A percentile compares a stretch with the other conserved stretches of the same genome.
phyloP scores from a whole-genome alignment of 2,888 invertebrate species.

The Plutella xylostella region DNA sequence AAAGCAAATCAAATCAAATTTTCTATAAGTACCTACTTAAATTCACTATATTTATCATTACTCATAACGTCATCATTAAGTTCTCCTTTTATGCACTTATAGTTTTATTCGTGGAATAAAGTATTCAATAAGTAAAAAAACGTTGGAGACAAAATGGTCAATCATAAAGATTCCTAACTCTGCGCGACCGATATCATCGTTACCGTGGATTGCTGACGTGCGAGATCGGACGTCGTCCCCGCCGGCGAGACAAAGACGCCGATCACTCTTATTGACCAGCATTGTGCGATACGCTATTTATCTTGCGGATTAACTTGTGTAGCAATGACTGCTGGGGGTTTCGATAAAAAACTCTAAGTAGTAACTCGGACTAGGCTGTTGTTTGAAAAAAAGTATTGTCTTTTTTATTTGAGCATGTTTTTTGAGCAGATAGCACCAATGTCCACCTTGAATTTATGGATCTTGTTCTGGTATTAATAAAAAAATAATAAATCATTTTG shows the following conservation, averaged over 20 bases:
- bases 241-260: slow-evolving; percentile 52
- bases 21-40: background rate
- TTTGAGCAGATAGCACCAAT: too few species aligned
- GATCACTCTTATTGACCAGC: slow-evolving; percentile 44
- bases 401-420: too few species aligned
- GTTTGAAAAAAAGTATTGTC: too few species aligned
- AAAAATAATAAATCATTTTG: too few species aligned
- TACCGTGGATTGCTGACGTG: slow-evolving; percentile 50
- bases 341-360: too few species aligned
- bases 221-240: slow-evolving; percentile 37
- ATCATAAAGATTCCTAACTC: background rate
- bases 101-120: background rate
- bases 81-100: background rate
- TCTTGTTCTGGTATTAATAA: too few species aligned
- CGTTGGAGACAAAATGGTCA: background rate
- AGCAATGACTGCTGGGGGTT: background rate
- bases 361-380: too few species aligned
- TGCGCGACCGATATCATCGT: background rate
- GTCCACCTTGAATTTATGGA: too few species aligned
- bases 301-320: slow-evolving; percentile 61
- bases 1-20: too few species aligned
- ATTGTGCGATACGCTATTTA: too few species aligned
- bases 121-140: background rate
- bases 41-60: background rate
- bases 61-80: background rate